Evolutionary conservation across 2,888 invertebrate species (phyloP).

Genomic region (Catocala fraxini): DNA sequence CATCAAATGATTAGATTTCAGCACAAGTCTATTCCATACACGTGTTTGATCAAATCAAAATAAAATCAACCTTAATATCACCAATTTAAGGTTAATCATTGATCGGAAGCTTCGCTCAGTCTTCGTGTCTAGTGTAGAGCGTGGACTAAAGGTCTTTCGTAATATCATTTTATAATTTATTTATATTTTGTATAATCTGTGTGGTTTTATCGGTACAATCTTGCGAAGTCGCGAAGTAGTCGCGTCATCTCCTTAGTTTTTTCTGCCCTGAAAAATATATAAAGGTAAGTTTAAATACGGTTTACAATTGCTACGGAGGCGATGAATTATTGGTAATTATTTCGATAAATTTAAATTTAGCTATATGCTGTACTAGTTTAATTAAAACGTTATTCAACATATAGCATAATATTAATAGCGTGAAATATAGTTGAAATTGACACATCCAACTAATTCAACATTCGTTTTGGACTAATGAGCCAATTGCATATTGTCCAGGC

Average conservation of each 20-base stretch:
- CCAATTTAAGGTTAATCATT: conserved; percentile 9
- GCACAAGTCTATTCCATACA: conserved; percentile 25
- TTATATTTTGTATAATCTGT: conserved; percentile 16
- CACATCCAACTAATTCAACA: no score
- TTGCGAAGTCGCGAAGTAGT: conserved; percentile 94
- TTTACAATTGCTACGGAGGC: no score
- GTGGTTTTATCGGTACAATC: conserved; percentile 92
- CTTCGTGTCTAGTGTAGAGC: conserved; percentile 16
- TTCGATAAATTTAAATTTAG: no score
- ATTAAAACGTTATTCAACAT: no score
- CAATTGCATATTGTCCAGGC: no score
- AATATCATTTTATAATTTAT: conserved; percentile 7
- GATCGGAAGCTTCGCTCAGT: conserved; percentile 23
- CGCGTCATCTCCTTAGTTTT: conserved; percentile 93
- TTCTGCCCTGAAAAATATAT: conserved; percentile 89
- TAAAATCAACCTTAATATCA: conserved; percentile 16
- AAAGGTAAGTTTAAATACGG: neutral
- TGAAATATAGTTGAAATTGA: neutral
- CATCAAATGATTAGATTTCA: conserved; percentile 27
- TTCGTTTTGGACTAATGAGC: no score
- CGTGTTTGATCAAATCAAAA: conserved; percentile 38
- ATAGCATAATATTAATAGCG: neutral
- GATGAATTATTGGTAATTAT: no score
- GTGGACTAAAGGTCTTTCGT: conserved; percentile 16
- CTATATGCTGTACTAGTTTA: no score